These are phyloP conservation scores for Eumacrocentrus americanus DNA, from an alignment of 2,888 invertebrate genomes.

Conservation along the genomic window DNA sequence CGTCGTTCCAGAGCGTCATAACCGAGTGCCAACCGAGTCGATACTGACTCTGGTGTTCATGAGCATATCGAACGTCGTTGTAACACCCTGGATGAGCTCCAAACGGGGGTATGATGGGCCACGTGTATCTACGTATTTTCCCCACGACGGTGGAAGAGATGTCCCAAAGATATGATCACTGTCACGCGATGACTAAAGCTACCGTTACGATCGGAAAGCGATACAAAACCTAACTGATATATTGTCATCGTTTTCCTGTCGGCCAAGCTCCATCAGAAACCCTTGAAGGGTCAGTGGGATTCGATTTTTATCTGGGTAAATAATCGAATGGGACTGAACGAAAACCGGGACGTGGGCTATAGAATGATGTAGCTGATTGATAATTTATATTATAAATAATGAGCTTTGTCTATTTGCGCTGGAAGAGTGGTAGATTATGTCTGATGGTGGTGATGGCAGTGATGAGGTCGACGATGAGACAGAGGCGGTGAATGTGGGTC, in stretches of 20 bases:
- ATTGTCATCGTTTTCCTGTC: not conserved
- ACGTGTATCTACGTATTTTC: not conserved
- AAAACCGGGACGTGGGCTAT: not conserved
- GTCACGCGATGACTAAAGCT: not conserved
- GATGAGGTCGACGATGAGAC: not conserved
- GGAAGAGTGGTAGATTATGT: not conserved
- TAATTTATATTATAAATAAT: not conserved
- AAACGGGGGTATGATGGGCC: not conserved
- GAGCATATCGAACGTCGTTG: not conserved
- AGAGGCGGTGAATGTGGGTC: slow-evolving; percentile 6
- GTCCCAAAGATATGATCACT: not conserved
- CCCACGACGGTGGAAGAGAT: not conserved
- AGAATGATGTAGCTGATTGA: not conserved
- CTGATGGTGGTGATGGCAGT: too few species aligned
- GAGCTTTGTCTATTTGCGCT: not conserved
- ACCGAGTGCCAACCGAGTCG: slow-evolving; percentile 12
- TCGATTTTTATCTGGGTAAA: not conserved
- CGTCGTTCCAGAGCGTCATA: slow-evolving; percentile 11
- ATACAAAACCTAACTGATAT: not conserved
- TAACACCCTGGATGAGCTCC: not conserved
- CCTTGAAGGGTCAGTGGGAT: not conserved
- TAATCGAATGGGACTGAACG: not conserved
- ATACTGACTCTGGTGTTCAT: slow-evolving; percentile 18
- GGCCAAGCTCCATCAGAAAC: too few species aligned
- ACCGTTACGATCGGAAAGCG: not conserved